phyloP scores from a whole-genome alignment of 1,140 invertebrate species.

The Ostrea edulis region DNA sequence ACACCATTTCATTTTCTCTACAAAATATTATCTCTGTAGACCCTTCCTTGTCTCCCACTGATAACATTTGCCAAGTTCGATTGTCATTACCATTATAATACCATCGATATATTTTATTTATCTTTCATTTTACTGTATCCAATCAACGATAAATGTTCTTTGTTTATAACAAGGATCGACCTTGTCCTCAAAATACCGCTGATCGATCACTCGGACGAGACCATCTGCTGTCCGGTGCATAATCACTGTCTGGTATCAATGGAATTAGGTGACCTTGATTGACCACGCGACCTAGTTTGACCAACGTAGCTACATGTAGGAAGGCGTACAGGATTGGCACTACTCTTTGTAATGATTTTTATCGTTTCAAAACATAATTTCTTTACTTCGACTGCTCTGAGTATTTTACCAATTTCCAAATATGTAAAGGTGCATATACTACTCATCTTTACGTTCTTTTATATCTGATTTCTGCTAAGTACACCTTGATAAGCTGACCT shows the following conservation, averaged over 20 bases:
- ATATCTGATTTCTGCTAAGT: too few species aligned
- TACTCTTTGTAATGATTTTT: neutral
- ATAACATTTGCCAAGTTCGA: slow-evolving; percentile 21
- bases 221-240: slow-evolving; percentile 31
- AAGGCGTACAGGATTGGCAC: neutral
- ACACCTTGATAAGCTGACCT: neutral
- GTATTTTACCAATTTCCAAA: too few species aligned
- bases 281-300: slow-evolving; percentile 24
- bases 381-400: too few species aligned
- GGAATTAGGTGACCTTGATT: slow-evolving; percentile 36
- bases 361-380: too few species aligned
- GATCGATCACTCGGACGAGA: slow-evolving; percentile 12
- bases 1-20: neutral
- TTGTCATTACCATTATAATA: slow-evolving; percentile 22
- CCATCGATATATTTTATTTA: slow-evolving; percentile 11
- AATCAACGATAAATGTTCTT: slow-evolving; percentile 6
- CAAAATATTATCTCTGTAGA: neutral
- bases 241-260: neutral
- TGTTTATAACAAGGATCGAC: slow-evolving; percentile 13
- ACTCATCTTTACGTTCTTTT: neutral
- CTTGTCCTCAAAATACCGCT: slow-evolving; percentile 23
- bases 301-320: neutral
- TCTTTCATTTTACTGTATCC: neutral
- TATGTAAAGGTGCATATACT: too few species aligned
- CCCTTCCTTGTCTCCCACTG: neutral